phyloP scores from a whole-genome alignment of 2,888 invertebrate genomes.

The Fragum fragum region DNA sequence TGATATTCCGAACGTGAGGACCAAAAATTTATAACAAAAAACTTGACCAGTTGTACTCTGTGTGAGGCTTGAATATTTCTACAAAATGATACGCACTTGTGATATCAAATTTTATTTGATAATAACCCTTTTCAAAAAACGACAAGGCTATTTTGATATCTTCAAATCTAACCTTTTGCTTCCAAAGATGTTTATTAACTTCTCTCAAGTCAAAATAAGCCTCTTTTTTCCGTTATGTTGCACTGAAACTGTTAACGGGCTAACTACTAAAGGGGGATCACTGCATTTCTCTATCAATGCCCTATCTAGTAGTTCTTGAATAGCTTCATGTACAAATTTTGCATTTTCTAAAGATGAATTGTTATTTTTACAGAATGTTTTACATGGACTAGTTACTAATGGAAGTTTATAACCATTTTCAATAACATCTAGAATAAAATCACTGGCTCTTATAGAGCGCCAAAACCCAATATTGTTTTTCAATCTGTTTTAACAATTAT shows the following conservation, averaged over 20 bases:
- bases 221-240: slow-evolving; percentile 33
- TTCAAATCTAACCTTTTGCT: slow-evolving; percentile 38
- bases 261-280: slow-evolving; percentile 21
- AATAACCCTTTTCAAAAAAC: slow-evolving; percentile 32
- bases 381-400: slow-evolving; percentile 7
- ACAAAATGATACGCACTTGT: slow-evolving; percentile 53
- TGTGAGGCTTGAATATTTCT: slow-evolving; percentile 36
- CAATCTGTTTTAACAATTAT: slow-evolving; percentile 51
- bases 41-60: background rate
- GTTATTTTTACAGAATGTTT: slow-evolving; percentile 27
- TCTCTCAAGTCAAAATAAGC: slow-evolving; percentile 24
- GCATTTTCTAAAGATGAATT: slow-evolving; percentile 20
- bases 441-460: slow-evolving; percentile 37
- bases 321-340: slow-evolving; percentile 38
- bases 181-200: slow-evolving; percentile 40
- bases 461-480: slow-evolving; percentile 16
- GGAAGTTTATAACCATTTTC: slow-evolving; percentile 38
- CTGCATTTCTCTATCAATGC: slow-evolving; percentile 31
- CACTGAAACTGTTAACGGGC: slow-evolving; percentile 36
- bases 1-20: slow-evolving; percentile 38
- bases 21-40: slow-evolving; percentile 37
- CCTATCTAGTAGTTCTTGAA: slow-evolving; percentile 37
- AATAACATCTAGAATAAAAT: slow-evolving; percentile 42
- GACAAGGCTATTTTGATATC: slow-evolving; percentile 37
- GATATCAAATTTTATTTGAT: slow-evolving; percentile 44